Percentiles rank a stretch among this genome's conserved stretches.
Conservation (phyloP, 2,888 invertebrate species). For the Xestia c-nigrum region DNA sequence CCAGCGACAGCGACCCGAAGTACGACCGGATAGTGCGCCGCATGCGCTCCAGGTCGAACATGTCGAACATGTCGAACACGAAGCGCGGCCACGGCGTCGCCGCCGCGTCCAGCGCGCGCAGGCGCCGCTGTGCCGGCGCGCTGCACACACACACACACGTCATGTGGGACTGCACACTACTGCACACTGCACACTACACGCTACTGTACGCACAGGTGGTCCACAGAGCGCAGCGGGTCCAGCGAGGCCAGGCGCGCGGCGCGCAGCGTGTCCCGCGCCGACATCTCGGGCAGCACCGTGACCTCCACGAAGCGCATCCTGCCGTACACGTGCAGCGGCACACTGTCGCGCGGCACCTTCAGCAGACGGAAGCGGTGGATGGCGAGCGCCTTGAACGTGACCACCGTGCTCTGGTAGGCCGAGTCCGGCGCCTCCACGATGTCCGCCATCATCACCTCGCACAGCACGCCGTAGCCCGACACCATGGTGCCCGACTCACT, state of each 20-base stretch:
- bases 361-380: slow-evolving; percentile 80
- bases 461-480: slow-evolving; percentile 86
- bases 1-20: slow-evolving; percentile 69
- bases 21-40: slow-evolving; percentile 73
- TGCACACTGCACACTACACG: too few species aligned
- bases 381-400: slow-evolving; percentile 84
- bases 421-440: slow-evolving; percentile 57
- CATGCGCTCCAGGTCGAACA: slow-evolving; percentile 82
- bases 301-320: slow-evolving; percentile 77
- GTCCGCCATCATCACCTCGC: slow-evolving; percentile 84
- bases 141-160: slow-evolving; percentile 16
- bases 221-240: slow-evolving; percentile 67
- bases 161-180: too few species aligned
- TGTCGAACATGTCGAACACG: slow-evolving; percentile 84
- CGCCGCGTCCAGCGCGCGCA: slow-evolving; percentile 81
- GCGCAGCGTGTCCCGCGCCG: slow-evolving; percentile 74
- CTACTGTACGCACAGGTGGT: slow-evolving; percentile 25
- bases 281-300: slow-evolving; percentile 81
- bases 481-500: slow-evolving; percentile 77
- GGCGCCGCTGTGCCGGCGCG: slow-evolving; percentile 46
- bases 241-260: slow-evolving; percentile 69
- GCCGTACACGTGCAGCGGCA: slow-evolving; percentile 68
- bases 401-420: slow-evolving; percentile 26
- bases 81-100: slow-evolving; percentile 86
- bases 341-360: slow-evolving; percentile 65